Evolutionary conservation across 2,113 vertebrate species (phyloP), one percentile per base, ranked within the genome.

Genomic region (Riparia riparia): DNA sequence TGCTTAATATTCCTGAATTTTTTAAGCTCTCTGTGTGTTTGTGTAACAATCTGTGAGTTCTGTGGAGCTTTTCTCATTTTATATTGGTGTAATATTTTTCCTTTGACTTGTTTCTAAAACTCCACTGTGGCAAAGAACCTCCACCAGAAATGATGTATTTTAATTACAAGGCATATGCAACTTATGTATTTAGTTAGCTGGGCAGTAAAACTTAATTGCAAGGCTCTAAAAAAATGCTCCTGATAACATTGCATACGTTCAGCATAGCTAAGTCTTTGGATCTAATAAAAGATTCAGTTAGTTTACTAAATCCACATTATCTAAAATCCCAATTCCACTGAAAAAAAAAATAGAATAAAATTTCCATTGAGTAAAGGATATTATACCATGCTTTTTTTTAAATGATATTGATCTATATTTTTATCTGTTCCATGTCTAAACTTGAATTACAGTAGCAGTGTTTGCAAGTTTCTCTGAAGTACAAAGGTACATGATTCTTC

Each of bases 181-280:
- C 69, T 34, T 76, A 42, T 70, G 92, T 97, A 92, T 92, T 96
- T 61, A 89, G 56, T 91, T 96, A 96, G 86, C 69, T 94, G 80
- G 61, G 89, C 37, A 93, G 78, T 96, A 94, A 95, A 96, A 92
- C 88, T 96, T 94, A 96, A 97, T 95, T 82, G 65, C 71, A 87
- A 85, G 89, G 29, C 63, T 93, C 34, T 96, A 86, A 94, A 88
- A 88, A 97, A 83, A 53, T 74, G 32, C 47, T 95, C 42, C 82
- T 96, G 91, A 90, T 95, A 96, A 89, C 68, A 54, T 29, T 95
- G 34, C 57, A 44, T 60, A 18, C 64, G 84, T 96, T 95, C 78
- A 94, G 11, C 65, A 49, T 68, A 73, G 58, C 57, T 91, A 53
- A 70, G 54, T 58, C 51, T 83, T 7, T 51, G 72, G 22, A 85